Evolutionary conservation across 1,140 invertebrate genomes (phyloP).

Genomic region (Brachystomella parvula): DNA sequence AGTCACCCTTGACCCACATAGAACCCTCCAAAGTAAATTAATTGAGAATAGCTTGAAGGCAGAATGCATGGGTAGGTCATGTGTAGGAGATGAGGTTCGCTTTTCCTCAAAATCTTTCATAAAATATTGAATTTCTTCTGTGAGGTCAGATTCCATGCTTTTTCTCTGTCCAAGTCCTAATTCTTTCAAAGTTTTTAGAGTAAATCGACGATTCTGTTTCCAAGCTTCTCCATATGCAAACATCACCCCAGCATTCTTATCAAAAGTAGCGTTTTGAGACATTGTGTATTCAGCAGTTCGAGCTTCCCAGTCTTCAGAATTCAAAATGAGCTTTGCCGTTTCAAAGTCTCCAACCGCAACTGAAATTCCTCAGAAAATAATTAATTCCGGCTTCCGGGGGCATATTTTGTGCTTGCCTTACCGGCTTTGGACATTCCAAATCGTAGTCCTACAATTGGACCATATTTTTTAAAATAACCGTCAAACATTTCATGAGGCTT

Average conservation of each 20-base stretch:
- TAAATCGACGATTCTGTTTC: slow-evolving; percentile 9
- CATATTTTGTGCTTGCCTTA: background rate
- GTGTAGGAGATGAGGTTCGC: no score
- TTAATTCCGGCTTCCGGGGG: background rate
- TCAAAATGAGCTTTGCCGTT: background rate
- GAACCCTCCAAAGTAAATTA: no score
- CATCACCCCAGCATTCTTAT: background rate
- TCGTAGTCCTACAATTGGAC: background rate
- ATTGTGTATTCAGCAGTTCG: background rate
- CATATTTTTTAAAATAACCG: no score
- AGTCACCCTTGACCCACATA: no score
- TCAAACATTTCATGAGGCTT: no score
- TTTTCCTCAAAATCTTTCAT: background rate
- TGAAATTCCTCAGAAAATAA: background rate
- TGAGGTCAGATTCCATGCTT: slow-evolving; percentile 1
- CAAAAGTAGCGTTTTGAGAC: background rate
- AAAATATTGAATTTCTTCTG: background rate
- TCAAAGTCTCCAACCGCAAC: slow-evolving; percentile 4
- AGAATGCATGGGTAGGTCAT: background rate
- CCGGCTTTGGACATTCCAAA: background rate
- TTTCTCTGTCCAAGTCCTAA: slow-evolving; percentile 5
- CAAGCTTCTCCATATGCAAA: background rate
- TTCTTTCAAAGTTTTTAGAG: slow-evolving; percentile 1
- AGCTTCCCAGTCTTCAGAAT: background rate
- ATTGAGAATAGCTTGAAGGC: no score